A percentile compares a stretch with the other conserved stretches of the same genome.
These are phyloP conservation scores for Gorsachius goisagi DNA, from an alignment of 2,113 vertebrate genomes.

Conservation along the genomic window DNA sequence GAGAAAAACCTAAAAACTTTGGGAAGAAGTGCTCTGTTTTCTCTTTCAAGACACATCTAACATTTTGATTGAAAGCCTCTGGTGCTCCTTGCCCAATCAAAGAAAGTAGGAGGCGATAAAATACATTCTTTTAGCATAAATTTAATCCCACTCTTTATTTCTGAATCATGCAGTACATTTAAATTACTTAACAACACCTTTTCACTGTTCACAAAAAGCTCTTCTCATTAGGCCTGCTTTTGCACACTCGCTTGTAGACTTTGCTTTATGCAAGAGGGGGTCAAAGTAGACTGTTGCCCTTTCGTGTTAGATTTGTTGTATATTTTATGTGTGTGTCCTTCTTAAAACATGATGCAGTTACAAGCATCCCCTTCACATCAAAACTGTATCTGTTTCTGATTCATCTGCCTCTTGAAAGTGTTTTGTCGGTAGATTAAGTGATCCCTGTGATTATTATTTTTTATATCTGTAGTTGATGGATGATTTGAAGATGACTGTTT, in stretches of 20 bases:
- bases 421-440: not conserved
- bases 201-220: not conserved
- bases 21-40: not conserved
- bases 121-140: not conserved
- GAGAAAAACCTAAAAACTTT: not conserved
- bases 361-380: not conserved
- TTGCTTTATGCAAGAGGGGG: not conserved
- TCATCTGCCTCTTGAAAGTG: not conserved
- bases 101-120: not conserved
- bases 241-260: not conserved
- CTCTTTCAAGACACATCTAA: not conserved
- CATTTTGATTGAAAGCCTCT: not conserved
- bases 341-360: not conserved
- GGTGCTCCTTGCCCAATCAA: not conserved
- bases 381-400: not conserved
- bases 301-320: rapidly evolving
- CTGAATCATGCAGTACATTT: not conserved
- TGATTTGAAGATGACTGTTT: not conserved
- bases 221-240: not conserved
- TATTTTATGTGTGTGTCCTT: not conserved
- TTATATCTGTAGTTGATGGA: not conserved
- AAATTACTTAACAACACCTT: not conserved
- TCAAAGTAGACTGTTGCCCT: not conserved
- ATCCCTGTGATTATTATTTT: not conserved
- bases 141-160: not conserved